These are phyloP conservation scores for Phrynosoma platyrhinos DNA, from an alignment of 2,113 vertebrate genomes.

Conservation along the genomic window DNA sequence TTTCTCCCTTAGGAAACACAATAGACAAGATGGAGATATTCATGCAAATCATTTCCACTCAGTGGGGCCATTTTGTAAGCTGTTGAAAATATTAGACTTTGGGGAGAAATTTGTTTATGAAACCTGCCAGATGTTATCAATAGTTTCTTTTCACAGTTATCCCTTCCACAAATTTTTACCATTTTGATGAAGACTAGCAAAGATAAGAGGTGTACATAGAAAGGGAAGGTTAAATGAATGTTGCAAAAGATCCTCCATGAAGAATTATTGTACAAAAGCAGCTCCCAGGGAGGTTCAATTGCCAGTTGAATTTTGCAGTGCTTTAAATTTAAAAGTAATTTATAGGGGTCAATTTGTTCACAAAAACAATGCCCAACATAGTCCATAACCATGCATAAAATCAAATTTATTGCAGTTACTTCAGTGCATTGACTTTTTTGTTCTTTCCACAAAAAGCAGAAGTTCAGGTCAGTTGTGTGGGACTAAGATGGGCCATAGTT, in stretches of 20 bases:
- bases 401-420: neutral
- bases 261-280: neutral
- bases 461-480: neutral
- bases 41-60: neutral
- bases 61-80: neutral
- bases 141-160: neutral
- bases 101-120: neutral
- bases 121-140: neutral
- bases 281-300: neutral
- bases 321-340: neutral
- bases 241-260: neutral
- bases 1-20: neutral
- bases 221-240: neutral
- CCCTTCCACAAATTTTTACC: neutral
- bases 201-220: neutral
- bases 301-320: neutral
- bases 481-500: neutral
- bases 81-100: constrained; percentile 14
- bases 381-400: neutral
- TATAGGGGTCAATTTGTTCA: neutral
- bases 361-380: neutral
- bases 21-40: neutral
- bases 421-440: neutral
- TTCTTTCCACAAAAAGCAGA: too few species aligned
- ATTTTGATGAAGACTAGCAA: neutral